Conservation (phyloP, 2,888 invertebrate species). For the Platycheirus rosarum region DNA sequence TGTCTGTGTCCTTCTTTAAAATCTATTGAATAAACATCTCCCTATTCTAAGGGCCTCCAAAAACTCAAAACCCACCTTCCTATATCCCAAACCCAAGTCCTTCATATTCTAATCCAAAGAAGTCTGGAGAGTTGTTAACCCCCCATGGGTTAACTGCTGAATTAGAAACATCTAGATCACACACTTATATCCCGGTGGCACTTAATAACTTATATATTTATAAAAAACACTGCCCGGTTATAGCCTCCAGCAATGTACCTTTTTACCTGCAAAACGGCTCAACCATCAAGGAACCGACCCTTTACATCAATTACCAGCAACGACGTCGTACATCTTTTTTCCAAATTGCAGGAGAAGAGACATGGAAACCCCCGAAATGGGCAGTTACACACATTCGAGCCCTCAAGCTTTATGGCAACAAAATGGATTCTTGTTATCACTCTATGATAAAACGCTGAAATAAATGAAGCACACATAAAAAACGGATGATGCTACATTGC, state of each 20-base stretch:
- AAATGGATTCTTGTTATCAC: constrained; percentile 73
- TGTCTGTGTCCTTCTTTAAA: background rate
- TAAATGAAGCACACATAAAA: constrained; percentile 57
- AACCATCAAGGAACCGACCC: constrained; percentile 54
- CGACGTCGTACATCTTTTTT: constrained; percentile 69
- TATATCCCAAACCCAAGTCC: background rate
- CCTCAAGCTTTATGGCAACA: constrained; percentile 66
- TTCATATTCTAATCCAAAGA: constrained; percentile 42
- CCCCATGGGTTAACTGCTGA: constrained; percentile 35
- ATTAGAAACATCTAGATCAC: constrained; percentile 49
- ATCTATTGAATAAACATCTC: constrained; percentile 57
- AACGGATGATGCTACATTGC: constrained; percentile 22
- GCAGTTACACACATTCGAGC: constrained; percentile 58
- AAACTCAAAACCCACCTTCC: constrained; percentile 9
- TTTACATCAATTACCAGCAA: constrained; percentile 72
- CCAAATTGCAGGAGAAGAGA: constrained; percentile 29
- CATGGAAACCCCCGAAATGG: constrained; percentile 53
- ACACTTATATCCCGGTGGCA: constrained; percentile 16
- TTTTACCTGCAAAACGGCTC: constrained; percentile 25
- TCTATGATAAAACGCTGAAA: constrained; percentile 68
- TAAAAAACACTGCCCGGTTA: constrained; percentile 43
- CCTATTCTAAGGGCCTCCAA: constrained; percentile 11
- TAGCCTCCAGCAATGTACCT: constrained; percentile 5
- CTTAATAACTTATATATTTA: constrained; percentile 44
- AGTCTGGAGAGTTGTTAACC: constrained; percentile 60